These are phyloP conservation scores for Dipus sagitta DNA, from an alignment of 2,797 vertebrate species.

Conservation along the genomic window DNA sequence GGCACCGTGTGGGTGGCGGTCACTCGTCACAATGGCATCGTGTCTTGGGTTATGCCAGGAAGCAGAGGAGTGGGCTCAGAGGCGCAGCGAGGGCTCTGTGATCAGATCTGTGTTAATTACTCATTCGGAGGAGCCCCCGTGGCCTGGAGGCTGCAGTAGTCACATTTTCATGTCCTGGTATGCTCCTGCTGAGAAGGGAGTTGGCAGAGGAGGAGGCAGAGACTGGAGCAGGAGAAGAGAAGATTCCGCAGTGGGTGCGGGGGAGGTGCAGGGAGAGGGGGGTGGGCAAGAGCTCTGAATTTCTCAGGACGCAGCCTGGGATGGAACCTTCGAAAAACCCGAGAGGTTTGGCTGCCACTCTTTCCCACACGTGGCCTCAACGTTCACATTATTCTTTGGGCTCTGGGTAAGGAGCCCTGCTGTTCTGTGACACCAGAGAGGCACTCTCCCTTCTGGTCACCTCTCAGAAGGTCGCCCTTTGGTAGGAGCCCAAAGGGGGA, in stretches of 20 bases:
- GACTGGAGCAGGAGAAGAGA: slow-evolving; percentile 48
- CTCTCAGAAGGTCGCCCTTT: slow-evolving; percentile 15
- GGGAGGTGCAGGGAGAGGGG: background rate
- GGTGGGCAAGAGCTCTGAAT: background rate
- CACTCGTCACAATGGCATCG: background rate
- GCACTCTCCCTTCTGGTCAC: background rate
- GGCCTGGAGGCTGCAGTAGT: slow-evolving; percentile 17
- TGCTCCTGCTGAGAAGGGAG: slow-evolving; percentile 51
- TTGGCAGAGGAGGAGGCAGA: slow-evolving; percentile 48
- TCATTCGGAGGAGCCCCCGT: slow-evolving; percentile 5
- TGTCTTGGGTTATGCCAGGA: background rate
- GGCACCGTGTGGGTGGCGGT: background rate
- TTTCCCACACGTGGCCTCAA: background rate
- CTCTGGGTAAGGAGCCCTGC: background rate
- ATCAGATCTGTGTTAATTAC: slow-evolving; percentile 2
- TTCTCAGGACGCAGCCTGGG: slow-evolving; percentile 36
- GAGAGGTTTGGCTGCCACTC: slow-evolving; percentile 14
- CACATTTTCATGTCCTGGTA: slow-evolving; percentile 43
- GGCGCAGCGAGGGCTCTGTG: background rate
- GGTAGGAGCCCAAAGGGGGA: background rate
- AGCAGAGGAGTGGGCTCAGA: background rate
- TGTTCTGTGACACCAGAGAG: slow-evolving; percentile 41
- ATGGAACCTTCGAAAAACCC: slow-evolving; percentile 40
- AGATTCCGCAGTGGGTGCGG: slow-evolving; percentile 59
- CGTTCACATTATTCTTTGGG: background rate